Conservation (phyloP, 1,140 invertebrate genomes). For the Nixonia krombeini region DNA sequence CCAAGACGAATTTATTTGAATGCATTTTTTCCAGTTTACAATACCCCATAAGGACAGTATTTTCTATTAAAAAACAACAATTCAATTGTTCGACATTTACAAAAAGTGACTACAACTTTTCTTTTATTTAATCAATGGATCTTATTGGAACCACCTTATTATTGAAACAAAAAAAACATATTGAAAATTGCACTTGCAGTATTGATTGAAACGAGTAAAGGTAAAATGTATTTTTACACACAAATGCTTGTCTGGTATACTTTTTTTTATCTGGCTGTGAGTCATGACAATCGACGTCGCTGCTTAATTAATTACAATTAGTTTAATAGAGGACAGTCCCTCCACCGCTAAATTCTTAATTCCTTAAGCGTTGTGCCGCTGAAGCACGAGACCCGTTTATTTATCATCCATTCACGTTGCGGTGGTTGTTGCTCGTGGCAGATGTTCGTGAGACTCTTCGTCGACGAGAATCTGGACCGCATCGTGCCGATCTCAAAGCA, state of each 20-base stretch:
- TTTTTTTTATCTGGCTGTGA: conserved; percentile 23
- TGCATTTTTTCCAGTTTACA: no score
- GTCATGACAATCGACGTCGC: conserved; percentile 25
- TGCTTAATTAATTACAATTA: conserved; percentile 70
- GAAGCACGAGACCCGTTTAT: conserved; percentile 36
- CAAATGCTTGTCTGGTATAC: no score
- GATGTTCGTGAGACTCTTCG: conserved; percentile 98
- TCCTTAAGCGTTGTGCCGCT: conserved; percentile 46
- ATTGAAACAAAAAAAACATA: no score
- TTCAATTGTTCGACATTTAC: no score
- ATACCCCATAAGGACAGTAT: no score
- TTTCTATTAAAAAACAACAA: no score
- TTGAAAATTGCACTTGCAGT: no score
- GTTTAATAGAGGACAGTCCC: conserved; percentile 61
- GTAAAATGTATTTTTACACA: no score
- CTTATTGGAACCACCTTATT: no score
- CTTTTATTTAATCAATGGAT: no score
- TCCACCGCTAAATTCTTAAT: conserved; percentile 61
- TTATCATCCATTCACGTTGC: conserved; percentile 46
- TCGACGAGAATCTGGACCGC: conserved; percentile 96
- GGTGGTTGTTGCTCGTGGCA: conserved; percentile 68
- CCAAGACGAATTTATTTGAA: background rate
- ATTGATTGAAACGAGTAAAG: no score
- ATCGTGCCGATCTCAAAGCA: conserved; percentile 98
- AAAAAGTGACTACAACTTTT: no score